A percentile compares a stretch with the other conserved stretches of the same genome.
These are phyloP conservation scores for Anguilla obscura DNA, from an alignment of 2,797 vertebrate genomes.

Conservation along the genomic window DNA sequence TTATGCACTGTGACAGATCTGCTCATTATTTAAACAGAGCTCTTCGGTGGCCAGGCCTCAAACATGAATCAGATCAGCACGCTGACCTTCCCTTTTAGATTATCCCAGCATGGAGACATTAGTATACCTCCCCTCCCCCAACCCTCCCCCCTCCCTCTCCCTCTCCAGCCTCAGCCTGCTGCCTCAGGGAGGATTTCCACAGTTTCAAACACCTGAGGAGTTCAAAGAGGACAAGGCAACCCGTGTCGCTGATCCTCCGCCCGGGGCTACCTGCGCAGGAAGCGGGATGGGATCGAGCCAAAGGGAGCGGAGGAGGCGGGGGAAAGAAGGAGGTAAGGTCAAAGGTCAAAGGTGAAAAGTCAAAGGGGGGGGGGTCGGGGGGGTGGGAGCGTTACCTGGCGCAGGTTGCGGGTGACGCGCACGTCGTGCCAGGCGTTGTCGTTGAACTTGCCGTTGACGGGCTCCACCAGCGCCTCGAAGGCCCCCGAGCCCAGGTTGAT, in stretches of 20 bases:
- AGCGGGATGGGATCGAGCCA: background rate
- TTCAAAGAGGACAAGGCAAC: background rate
- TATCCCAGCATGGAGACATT: no score
- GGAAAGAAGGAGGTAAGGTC: background rate
- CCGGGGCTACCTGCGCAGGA: background rate
- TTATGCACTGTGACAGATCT: background rate
- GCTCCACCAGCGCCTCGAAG: conserved; percentile 93
- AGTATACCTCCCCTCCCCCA: background rate
- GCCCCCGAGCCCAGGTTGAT: conserved; percentile 96
- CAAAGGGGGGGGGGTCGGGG: background rate
- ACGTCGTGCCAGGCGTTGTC: conserved; percentile 91
- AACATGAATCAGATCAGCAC: no score
- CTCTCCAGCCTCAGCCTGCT: background rate
- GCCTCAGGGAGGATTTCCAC: background rate
- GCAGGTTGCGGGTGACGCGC: conserved; percentile 90
- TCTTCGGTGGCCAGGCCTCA: background rate
- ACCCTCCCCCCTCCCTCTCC: background rate
- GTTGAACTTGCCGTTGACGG: conserved; percentile 89
- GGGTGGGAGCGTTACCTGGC: conserved; percentile 75
- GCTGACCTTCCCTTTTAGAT: no score
- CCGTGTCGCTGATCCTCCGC: background rate
- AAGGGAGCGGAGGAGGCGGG: background rate
- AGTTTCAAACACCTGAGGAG: conserved; percentile 5
- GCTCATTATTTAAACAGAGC: background rate
- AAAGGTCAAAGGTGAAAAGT: background rate